Percentiles rank a stretch among this genome's conserved stretches.
These are phyloP conservation scores for Chrysemys picta DNA, from an alignment of 2,113 vertebrate genomes.

Conservation along the genomic window DNA sequence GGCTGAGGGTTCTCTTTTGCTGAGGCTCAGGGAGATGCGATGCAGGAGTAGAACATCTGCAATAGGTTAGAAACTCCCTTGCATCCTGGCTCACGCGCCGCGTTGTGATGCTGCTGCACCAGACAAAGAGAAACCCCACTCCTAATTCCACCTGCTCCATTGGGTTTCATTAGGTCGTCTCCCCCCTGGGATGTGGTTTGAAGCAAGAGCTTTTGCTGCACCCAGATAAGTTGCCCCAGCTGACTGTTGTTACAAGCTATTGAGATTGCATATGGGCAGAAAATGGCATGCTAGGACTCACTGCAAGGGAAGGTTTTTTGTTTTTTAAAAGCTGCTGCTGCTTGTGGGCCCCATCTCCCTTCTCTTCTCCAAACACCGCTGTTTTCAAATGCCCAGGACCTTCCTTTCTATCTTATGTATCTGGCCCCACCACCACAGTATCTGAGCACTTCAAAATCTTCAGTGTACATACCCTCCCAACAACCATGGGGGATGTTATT, in stretches of 20 bases:
- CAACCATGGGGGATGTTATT: accelerated
- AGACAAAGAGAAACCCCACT: background rate
- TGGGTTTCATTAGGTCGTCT: background rate
- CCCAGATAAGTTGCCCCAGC: background rate
- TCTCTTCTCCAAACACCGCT: background rate
- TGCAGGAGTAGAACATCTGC: background rate
- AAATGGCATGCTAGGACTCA: background rate
- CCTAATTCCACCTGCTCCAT: background rate
- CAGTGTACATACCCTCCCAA: background rate
- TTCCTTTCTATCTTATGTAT: background rate
- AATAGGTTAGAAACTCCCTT: background rate
- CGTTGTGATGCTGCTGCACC: background rate
- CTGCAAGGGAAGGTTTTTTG: accelerated
- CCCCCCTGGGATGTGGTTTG: background rate
- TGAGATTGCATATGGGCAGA: background rate
- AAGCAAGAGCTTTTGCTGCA: background rate
- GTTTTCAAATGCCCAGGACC: background rate
- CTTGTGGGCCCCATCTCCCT: background rate
- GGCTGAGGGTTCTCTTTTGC: background rate
- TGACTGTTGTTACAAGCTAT: background rate
- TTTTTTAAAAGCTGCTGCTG: background rate
- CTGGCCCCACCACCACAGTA: background rate
- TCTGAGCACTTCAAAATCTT: background rate
- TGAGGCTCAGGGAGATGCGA: background rate
- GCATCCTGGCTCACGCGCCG: background rate